Percentiles rank a stretch among this genome's conserved stretches.
phyloP scores from a whole-genome alignment of 2,113 vertebrate species.

The Anoplopoma fimbria region DNA sequence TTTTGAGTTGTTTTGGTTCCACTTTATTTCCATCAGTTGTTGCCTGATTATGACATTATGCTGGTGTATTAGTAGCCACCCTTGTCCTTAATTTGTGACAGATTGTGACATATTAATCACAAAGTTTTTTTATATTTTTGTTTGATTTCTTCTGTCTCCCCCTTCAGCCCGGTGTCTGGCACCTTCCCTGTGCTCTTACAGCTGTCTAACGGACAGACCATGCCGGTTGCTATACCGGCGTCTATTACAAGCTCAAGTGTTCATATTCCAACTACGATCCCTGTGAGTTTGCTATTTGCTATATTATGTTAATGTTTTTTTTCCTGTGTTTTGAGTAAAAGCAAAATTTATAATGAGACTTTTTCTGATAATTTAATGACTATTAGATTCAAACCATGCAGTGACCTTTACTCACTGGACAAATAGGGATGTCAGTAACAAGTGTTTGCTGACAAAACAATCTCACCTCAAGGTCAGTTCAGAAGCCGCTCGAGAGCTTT shows the following conservation, averaged over 20 bases:
- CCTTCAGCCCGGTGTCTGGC: slow-evolving; percentile 94
- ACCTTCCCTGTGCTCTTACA: slow-evolving; percentile 98
- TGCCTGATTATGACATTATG: slow-evolving; percentile 40
- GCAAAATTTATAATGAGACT: neutral
- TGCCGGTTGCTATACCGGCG: slow-evolving; percentile 98
- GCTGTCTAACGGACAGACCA: slow-evolving; percentile 98
- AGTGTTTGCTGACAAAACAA: neutral
- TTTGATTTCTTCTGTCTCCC: slow-evolving; percentile 78
- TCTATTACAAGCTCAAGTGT: slow-evolving; percentile 97
- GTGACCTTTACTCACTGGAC: neutral
- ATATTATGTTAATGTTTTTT: slow-evolving; percentile 1
- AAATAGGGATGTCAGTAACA: neutral
- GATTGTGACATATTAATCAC: neutral
- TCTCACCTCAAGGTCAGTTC: neutral
- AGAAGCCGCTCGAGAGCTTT: neutral
- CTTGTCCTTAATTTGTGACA: slow-evolving; percentile 20
- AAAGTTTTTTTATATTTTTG: neutral
- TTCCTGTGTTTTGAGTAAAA: slow-evolving; percentile 20
- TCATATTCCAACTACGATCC: slow-evolving; percentile 96
- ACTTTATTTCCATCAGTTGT: slow-evolving; percentile 39
- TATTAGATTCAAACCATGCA: neutral
- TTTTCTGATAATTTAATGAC: neutral
- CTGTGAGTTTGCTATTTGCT: slow-evolving; percentile 86
- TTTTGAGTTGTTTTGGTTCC: slow-evolving; percentile 43
- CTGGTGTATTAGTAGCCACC: neutral